Base-by-base conservation (phyloP, 2,113 vertebrate genomes). In the Alectura lathami region DNA sequence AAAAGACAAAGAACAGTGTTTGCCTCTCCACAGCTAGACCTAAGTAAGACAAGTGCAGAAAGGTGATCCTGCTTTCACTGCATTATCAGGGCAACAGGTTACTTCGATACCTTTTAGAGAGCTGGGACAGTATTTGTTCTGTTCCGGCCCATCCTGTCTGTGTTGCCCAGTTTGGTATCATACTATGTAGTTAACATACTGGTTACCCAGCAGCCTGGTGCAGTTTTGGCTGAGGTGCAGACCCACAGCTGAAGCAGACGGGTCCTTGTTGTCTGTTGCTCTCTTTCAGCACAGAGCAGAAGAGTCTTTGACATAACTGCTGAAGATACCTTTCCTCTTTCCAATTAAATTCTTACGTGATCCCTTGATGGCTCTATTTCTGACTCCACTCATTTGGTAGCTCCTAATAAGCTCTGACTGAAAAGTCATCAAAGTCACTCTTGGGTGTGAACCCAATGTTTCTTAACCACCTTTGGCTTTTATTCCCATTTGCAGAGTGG, bases 401-500 rank as follows among this genome's bases (percentile, higher is more conserved):
- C 51, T 82, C 48, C 47, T 95, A 53, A 78, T 4, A 38, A 92
- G 77, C 32, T 59, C 69, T 84, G 80, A 43, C 73, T 93, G 83
- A 93, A 83, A 83, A 93, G 88, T 72, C 74, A 60, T 91, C 76
- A 50, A 11, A 93, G 73, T 89, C 72, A 45, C 29, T 78, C 72
- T 73, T 40, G 64, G 68, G 77, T 82, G 73, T 95, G 75, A 96
- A 66, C 84, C 72, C 47, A 29, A 18, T 85, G 88, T 82, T 93
- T 89, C 70, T 83, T 90, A 91, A 88, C 62, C 84, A 80, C 57
- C 54, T 36, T 77, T n/a, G 75, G 64, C 84, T 95, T 92, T 96
- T 86, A 74, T 84, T 97, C 80, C 70, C 83, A 18, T 91, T 93
- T 95, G 56, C 2, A 0, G 43, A 60, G 51, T 88, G 76, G 90